Evolutionary conservation across 1,140 invertebrate genomes (phyloP).

Genomic region (Micrasema longulum): DNA sequence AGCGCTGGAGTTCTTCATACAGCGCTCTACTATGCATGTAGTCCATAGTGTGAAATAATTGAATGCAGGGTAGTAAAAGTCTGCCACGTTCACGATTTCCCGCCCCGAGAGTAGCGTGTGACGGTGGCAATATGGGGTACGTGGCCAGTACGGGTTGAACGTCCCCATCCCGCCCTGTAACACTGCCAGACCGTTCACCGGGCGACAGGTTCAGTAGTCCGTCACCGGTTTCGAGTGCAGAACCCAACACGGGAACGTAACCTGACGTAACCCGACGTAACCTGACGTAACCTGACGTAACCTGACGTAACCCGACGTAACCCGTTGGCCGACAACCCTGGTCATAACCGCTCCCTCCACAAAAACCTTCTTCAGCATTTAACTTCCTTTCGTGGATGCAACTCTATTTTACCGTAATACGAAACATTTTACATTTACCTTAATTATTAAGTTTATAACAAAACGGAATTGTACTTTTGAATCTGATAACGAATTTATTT

Average conservation of each 20-base stretch:
- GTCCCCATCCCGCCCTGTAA: background rate
- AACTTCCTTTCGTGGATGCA: background rate
- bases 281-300: background rate
- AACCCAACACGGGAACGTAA: background rate
- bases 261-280: background rate
- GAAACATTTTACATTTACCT: no score
- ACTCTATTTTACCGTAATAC: no score
- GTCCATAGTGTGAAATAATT: no score
- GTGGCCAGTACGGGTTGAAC: no score
- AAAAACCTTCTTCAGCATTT: background rate
- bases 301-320: background rate
- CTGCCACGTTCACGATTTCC: no score
- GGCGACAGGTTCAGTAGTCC: background rate
- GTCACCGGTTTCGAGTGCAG: background rate
- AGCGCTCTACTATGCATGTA: no score
- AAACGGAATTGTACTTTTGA: no score
- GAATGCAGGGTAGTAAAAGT: no score
- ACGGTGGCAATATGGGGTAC: background rate
- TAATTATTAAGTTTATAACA: no score
- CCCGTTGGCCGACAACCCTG: slow-evolving; percentile 18
- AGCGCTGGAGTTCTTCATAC: no score
- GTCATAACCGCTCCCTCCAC: background rate
- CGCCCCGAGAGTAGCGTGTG: background rate
- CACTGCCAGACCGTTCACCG: background rate
- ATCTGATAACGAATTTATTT: no score